These are phyloP conservation scores for Latrodectus elegans DNA, from an alignment of 2,888 invertebrate species.

Conservation along the genomic window DNA sequence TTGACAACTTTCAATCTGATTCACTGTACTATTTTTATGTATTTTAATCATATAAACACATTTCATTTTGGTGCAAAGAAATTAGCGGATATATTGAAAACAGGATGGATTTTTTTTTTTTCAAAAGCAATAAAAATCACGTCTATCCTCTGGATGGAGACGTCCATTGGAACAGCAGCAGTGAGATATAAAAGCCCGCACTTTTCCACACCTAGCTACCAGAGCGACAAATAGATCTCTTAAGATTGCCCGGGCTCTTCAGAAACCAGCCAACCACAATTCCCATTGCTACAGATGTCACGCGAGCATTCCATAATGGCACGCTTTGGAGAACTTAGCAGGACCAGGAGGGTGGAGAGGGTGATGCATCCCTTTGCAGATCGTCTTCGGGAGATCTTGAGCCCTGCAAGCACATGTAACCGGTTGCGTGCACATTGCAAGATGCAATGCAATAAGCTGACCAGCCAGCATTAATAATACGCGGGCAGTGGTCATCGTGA, in stretches of 20 bases:
- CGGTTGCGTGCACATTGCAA: constrained; percentile 2
- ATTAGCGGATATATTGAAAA: no score
- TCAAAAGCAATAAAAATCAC: no score
- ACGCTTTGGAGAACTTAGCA: constrained; percentile 1
- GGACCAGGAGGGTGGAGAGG: neutral
- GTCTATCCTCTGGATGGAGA: neutral
- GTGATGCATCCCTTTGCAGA: no score
- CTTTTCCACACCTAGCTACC: neutral
- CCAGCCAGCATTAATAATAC: constrained; percentile 36
- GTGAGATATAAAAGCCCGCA: neutral
- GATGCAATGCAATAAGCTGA: neutral
- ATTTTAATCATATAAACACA: no score
- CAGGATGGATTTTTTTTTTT: no score
- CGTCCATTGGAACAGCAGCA: neutral
- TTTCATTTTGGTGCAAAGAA: no score
- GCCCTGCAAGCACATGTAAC: neutral
- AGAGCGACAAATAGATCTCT: constrained; percentile 16
- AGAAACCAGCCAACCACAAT: constrained; percentile 20
- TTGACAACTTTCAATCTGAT: no score
- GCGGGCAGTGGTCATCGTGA: constrained; percentile 28
- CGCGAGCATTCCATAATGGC: constrained; percentile 29
- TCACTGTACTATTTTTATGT: no score
- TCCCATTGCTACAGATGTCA: constrained; percentile 15
- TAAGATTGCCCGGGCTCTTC: constrained; percentile 2
- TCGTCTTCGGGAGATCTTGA: neutral